Evolutionary conservation across 2,113 vertebrate genomes (phyloP).

Genomic region (Lucifuga dentata): DNA sequence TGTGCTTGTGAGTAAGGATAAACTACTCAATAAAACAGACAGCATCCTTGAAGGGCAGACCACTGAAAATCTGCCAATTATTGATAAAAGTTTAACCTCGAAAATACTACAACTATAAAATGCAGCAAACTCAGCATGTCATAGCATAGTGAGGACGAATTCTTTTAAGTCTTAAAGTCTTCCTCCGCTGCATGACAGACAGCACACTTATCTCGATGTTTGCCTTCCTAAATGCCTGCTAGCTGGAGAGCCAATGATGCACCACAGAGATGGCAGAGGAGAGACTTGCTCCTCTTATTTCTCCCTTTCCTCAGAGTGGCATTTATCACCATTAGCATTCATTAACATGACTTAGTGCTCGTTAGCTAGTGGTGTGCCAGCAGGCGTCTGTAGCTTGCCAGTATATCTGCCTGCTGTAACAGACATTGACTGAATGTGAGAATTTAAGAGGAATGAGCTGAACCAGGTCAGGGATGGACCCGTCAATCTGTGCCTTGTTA

Average conservation of each 20-base stretch:
- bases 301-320: slow-evolving; percentile 35
- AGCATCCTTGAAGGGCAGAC: too few relatives aligned
- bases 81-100: too few relatives aligned
- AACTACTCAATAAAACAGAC: neutral
- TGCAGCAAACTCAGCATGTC: too few relatives aligned
- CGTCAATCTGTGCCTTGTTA: slow-evolving; percentile 8
- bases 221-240: slow-evolving; percentile 24
- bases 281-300: slow-evolving; percentile 40
- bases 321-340: slow-evolving; percentile 73
- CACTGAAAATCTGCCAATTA: slow-evolving; percentile 18
- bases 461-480: neutral
- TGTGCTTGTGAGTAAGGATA: too few relatives aligned
- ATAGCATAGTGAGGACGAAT: neutral
- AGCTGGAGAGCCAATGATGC: neutral
- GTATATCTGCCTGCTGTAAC: slow-evolving; percentile 21
- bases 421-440: slow-evolving; percentile 32
- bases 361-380: slow-evolving; percentile 52
- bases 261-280: neutral
- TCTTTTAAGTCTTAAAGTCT: neutral
- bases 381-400: slow-evolving; percentile 52
- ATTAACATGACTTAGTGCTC: slow-evolving; percentile 71
- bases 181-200: slow-evolving; percentile 27
- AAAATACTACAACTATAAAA: too few relatives aligned
- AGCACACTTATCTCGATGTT: slow-evolving; percentile 14
- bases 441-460: slow-evolving; percentile 1